A percentile compares a stretch with the other conserved stretches of the same genome.
Conservation (phyloP, 2,113 vertebrate genomes). For the Xenopus borealis region DNA sequence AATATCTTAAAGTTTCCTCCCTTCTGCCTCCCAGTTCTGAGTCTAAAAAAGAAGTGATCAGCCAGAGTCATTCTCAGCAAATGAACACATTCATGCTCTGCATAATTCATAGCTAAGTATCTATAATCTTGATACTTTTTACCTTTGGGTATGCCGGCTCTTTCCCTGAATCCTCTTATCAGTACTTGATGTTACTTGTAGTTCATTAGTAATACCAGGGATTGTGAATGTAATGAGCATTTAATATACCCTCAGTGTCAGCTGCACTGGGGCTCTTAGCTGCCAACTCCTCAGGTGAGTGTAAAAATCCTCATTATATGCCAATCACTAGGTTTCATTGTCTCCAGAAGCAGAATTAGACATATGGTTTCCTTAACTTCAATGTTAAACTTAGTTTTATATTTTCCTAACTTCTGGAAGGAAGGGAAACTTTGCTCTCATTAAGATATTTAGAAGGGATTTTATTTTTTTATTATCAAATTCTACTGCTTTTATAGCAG, state of each 20-base stretch:
- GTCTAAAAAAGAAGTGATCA: background rate
- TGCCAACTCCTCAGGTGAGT: background rate
- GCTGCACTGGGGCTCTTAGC: background rate
- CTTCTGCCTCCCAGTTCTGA: slow-evolving; percentile 4
- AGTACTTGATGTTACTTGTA: slow-evolving; percentile 10
- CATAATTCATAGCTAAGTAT: slow-evolving; percentile 2
- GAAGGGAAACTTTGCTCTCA: too few relatives aligned
- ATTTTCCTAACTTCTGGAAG: background rate
- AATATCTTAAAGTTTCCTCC: background rate
- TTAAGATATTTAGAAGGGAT: too few relatives aligned
- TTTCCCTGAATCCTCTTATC: background rate
- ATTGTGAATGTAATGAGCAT: background rate
- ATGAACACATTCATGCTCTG: background rate
- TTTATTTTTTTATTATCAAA: too few relatives aligned
- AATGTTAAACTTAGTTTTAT: slow-evolving; percentile 1
- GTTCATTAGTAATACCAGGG: background rate
- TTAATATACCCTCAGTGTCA: slow-evolving; percentile 5
- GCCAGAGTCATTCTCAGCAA: background rate
- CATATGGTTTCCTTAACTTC: background rate
- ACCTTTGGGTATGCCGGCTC: slow-evolving; percentile 1
- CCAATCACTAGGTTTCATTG: slow-evolving; percentile 9
- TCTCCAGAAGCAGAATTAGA: background rate
- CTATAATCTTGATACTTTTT: slow-evolving; percentile 4
- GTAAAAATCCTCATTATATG: slow-evolving; percentile 7
- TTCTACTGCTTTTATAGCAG: too few relatives aligned